Base-by-base conservation (phyloP, 2,113 vertebrate genomes). In the Ellobius talpinus region DNA sequence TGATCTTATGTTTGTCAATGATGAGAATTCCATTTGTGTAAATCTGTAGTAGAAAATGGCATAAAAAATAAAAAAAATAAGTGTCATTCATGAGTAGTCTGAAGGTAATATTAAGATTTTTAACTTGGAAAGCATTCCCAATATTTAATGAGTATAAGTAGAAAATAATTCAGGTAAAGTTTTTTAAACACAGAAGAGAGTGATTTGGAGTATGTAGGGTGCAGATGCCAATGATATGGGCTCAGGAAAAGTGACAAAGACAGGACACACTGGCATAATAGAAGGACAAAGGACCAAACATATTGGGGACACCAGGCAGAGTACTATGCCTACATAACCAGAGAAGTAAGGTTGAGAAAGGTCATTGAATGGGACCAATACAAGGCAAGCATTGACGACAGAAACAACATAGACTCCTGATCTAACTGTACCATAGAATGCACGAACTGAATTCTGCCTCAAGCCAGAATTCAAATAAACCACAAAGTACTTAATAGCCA, bases 11-110 rank as follows among this genome's bases (percentile, higher is more conserved):
- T 11, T 65, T 45, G 58, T 31, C 58, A 31, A 2, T 31, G 58
- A 42, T 63, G 58, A 63, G 39, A 42, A 45, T 63, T 65, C 39
- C n/a, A 29, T 42, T 31, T 14, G 42, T 24, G 42, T 9, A 45
- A 14, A 42, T 3, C 26, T 63, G 55, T 19, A 42, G 7, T 17
- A 84, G 7, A 63, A 39, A 63, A 84, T 10, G n/a, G 23, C 23
- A 29, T n/a, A n/a, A n/a, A n/a, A n/a, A n/a, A n/a, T n/a, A n/a
- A n/a, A n/a, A n/a, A n/a, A n/a, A n/a, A n/a, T n/a, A n/a, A 96
- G 65, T 94, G 95, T 87, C 84, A 90, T 92, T 97, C 96, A 95
- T 94, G 84, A 92, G 87, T 94, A 97, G 65, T 65, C 63, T 79
- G 55, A 45, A 93, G 45, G 78, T 92, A 97, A 89, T 93, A 70